Base-by-base conservation (phyloP, 2,888 invertebrate species). In the Zaprionus lineosus region DNA sequence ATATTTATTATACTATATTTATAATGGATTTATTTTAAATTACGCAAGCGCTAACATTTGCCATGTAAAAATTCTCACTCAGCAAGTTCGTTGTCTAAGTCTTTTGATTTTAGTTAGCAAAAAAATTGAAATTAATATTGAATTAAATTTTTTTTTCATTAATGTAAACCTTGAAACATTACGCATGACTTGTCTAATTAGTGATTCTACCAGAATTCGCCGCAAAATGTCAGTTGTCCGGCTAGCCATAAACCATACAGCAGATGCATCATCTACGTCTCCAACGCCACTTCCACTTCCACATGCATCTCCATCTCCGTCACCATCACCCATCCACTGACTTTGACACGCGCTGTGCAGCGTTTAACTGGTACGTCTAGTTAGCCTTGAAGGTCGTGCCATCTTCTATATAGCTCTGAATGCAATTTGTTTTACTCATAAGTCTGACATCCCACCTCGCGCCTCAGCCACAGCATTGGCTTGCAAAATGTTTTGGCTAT, bases 371-470 rank as follows among this genome's bases (percentile, higher is more conserved):
- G 50, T 41, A 33, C 36, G 37, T 55, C 59, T 63, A 12, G 68
- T 53, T 64, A 57, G 71, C 71, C 73, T 74, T 83, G 83, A 83
- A 64, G 76, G 68, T 83, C 78, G 61, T 64, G 55, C 34, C 67
- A 56, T 44, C 61, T 46, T 58, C 63, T 77, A 70, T 73, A 78
- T 67, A 64, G 67, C 56, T 36, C 24, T 58, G 48, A 74, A 51
- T 48, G 67, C 57, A 76, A 79, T 76, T 79, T 79, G 76, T 62
- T 56, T 46, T 52, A 39, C 12, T 7, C 7, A 12, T 31, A n/a
- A n/a, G 9, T n/a, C n/a, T n/a, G n/a, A n/a, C n/a, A n/a, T n/a
- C n/a, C n/a, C n/a, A 36, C 19, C 28, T 15, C 18, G 3, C n/a
- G 7, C 12, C n/a, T 1, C 40, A n/a, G n/a, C 26, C 19, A 16